Evolutionary conservation across 1,140 invertebrate species (phyloP).

Genomic region (Polypedilum pembai): DNA sequence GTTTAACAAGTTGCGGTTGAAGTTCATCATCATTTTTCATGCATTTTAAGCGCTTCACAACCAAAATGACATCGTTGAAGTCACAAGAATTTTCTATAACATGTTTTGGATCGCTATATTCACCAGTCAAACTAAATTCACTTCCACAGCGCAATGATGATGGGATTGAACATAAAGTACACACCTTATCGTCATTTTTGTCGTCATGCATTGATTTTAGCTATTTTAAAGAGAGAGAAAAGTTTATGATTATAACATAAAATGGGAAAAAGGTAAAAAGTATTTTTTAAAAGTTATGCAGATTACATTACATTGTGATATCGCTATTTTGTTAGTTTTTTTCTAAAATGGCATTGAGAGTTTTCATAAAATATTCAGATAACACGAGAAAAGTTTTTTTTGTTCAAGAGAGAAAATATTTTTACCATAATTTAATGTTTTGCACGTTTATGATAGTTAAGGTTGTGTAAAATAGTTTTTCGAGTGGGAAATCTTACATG

Average conservation of each 20-base stretch:
- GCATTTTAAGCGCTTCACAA: conserved; percentile 21
- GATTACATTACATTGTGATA: no score
- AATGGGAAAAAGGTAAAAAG: no score
- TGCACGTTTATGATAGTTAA: no score
- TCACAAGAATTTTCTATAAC: neutral
- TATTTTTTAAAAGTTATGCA: no score
- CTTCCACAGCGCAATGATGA: neutral
- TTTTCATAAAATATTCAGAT: no score
- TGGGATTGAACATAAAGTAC: neutral
- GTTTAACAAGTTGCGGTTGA: neutral
- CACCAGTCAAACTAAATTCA: conserved; percentile 22
- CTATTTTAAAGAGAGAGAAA: neutral
- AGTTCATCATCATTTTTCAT: neutral
- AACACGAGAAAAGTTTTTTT: no score
- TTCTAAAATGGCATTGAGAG: no score
- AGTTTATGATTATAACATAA: neutral
- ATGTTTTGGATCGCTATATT: conserved; percentile 17
- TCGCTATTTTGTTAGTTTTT: no score
- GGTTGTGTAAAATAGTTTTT: no score
- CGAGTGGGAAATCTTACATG: no score
- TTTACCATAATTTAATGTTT: no score
- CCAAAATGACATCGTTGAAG: conserved; percentile 27
- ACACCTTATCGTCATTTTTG: neutral
- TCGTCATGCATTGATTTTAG: neutral
- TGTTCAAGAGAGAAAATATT: no score